These are phyloP conservation scores for Staurois parvus DNA, from an alignment of 2,797 vertebrate genomes.

Conservation along the genomic window DNA sequence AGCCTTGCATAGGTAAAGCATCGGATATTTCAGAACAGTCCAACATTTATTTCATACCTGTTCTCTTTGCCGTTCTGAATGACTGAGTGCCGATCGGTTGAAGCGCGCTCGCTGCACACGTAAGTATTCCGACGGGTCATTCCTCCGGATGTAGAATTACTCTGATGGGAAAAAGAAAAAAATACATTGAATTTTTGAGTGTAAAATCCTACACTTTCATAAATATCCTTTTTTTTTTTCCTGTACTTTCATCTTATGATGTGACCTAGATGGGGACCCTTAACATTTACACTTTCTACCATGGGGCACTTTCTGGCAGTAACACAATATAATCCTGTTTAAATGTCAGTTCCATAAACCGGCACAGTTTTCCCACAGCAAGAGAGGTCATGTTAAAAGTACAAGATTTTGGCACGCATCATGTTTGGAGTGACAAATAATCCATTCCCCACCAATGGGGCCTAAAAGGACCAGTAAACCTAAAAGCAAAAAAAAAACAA, in stretches of 20 bases:
- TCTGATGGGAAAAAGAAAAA: slow-evolving; percentile 74
- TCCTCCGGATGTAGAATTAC: slow-evolving; percentile 87
- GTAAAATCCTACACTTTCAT: neutral
- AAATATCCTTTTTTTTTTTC: too few species aligned
- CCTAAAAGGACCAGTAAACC: too few species aligned
- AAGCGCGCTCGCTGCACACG: slow-evolving; percentile 93
- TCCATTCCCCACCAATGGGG: too few species aligned
- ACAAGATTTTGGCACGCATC: slow-evolving; percentile 9
- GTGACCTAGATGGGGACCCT: neutral
- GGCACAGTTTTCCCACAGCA: slow-evolving; percentile 1
- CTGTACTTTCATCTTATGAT: neutral
- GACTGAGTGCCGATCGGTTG: slow-evolving; percentile 92
- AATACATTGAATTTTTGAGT: too few species aligned
- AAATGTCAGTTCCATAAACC: neutral
- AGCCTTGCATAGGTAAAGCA: too few species aligned
- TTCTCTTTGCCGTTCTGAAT: slow-evolving; percentile 98
- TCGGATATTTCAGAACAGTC: neutral
- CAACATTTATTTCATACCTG: slow-evolving; percentile 80
- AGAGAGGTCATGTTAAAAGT: neutral
- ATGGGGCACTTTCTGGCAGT: slow-evolving; percentile 17
- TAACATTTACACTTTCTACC: slow-evolving; percentile 18
- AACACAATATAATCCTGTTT: slow-evolving; percentile 30
- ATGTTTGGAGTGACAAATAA: neutral
- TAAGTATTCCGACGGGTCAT: slow-evolving; percentile 98
- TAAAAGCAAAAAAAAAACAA: neutral